Evolutionary conservation across 2,888 invertebrate genomes (phyloP).

Genomic region (Reticulitermes lucifugus): DNA sequence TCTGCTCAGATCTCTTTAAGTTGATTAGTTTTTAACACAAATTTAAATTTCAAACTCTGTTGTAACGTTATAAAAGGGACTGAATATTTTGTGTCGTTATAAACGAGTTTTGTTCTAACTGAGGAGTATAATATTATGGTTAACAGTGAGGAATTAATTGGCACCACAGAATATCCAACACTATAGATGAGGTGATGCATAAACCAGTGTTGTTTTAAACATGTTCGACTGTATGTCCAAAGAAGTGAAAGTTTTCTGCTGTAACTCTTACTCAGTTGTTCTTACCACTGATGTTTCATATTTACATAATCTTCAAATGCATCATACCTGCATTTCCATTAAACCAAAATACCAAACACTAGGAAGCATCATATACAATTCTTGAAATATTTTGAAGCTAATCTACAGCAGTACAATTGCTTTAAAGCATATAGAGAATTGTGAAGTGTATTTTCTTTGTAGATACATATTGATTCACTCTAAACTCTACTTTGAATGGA

Average conservation of each 20-base stretch:
- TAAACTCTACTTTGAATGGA: conserved; percentile 56
- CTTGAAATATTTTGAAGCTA: background rate
- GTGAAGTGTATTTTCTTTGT: conserved; percentile 17
- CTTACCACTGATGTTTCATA: background rate
- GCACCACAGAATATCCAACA: too few species aligned
- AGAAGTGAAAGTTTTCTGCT: background rate
- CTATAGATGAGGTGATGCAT: too few species aligned
- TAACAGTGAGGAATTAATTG: too few species aligned
- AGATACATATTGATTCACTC: conserved; percentile 26
- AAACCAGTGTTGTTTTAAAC: too few species aligned
- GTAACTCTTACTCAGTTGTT: background rate
- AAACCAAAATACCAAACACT: background rate
- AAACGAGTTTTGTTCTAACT: too few species aligned
- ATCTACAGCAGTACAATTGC: conserved; percentile 3
- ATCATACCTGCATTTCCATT: too few species aligned
- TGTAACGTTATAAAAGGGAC: too few species aligned
- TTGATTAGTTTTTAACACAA: background rate
- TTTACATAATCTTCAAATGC: too few species aligned
- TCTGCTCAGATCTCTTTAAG: background rate
- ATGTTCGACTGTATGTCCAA: too few species aligned
- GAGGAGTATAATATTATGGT: too few species aligned
- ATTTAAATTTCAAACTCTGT: background rate
- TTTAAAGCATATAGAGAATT: conserved; percentile 31
- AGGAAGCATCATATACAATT: conserved; percentile 30
- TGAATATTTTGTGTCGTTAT: too few species aligned